phyloP scores from a whole-genome alignment of 1,140 invertebrate species.

The Sarcophaga bullata region DNA sequence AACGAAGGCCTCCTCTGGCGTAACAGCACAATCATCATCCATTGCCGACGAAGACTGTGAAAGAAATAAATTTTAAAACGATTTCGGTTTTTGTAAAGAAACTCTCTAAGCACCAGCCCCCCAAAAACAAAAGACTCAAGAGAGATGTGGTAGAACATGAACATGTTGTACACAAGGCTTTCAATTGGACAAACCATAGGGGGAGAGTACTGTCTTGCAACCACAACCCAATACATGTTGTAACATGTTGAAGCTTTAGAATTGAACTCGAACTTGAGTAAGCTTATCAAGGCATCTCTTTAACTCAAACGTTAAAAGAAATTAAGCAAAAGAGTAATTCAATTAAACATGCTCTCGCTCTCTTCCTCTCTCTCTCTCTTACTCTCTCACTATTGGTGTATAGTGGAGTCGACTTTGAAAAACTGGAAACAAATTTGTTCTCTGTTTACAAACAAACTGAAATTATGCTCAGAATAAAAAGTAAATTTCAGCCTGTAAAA shows the following conservation, averaged over 20 bases:
- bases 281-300: not conserved
- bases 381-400: not conserved
- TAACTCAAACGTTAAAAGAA: not conserved
- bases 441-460: slow-evolving; percentile 37
- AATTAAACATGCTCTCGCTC: not conserved
- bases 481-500: slow-evolving; percentile 21
- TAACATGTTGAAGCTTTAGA: not conserved
- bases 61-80: too few relatives aligned
- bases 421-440: not conserved
- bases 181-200: not conserved
- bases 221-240: not conserved
- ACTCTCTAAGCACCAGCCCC: not conserved
- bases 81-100: not conserved
- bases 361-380: not conserved
- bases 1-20: too few relatives aligned
- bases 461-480: slow-evolving; percentile 35
- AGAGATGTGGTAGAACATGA: not conserved
- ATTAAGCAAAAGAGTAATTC: not conserved
- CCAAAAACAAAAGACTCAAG: not conserved
- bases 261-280: not conserved
- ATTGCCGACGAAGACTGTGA: not conserved
- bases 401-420: not conserved
- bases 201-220: not conserved
- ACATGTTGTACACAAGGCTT: not conserved
- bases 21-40: not conserved